A percentile compares a stretch with the other conserved stretches of the same genome.
Evolutionary conservation across 2,797 vertebrate genomes (phyloP).

Genomic region (Tragelaphus eurycerus): DNA sequence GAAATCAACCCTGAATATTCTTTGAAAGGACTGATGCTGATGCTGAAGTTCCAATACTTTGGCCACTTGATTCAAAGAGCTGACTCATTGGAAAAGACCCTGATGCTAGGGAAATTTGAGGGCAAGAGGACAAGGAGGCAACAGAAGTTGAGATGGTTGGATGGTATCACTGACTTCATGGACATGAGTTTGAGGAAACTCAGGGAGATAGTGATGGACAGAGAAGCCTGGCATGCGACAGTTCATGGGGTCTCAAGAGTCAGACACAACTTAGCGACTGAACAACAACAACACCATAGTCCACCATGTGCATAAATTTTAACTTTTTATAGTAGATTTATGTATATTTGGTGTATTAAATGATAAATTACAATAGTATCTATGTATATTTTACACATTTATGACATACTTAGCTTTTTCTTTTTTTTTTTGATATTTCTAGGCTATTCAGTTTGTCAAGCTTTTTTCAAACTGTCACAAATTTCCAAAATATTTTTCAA

Average conservation of each 20-base stretch:
- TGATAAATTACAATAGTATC: background rate
- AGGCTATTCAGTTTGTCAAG: background rate
- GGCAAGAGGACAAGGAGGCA: background rate
- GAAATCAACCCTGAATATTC: background rate
- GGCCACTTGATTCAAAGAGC: background rate
- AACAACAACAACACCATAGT: background rate
- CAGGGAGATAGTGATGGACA: accelerated
- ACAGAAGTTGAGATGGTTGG: background rate
- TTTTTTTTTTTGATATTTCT: background rate
- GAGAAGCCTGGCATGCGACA: background rate
- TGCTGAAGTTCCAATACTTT: background rate
- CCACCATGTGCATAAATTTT: background rate
- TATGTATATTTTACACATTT: background rate
- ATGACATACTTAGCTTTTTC: background rate
- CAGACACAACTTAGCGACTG: background rate
- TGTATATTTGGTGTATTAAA: background rate
- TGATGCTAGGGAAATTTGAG: background rate
- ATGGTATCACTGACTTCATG: background rate
- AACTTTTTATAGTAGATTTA: background rate
- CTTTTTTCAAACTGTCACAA: background rate
- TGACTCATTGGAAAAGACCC: background rate
- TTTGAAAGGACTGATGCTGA: background rate
- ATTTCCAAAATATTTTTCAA: background rate
- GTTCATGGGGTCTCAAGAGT: background rate
- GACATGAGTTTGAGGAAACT: background rate